A percentile compares a stretch with the other conserved stretches of the same genome.
Evolutionary conservation across 2,113 vertebrate genomes (phyloP).

Genomic region (Gadus chalcogrammus): DNA sequence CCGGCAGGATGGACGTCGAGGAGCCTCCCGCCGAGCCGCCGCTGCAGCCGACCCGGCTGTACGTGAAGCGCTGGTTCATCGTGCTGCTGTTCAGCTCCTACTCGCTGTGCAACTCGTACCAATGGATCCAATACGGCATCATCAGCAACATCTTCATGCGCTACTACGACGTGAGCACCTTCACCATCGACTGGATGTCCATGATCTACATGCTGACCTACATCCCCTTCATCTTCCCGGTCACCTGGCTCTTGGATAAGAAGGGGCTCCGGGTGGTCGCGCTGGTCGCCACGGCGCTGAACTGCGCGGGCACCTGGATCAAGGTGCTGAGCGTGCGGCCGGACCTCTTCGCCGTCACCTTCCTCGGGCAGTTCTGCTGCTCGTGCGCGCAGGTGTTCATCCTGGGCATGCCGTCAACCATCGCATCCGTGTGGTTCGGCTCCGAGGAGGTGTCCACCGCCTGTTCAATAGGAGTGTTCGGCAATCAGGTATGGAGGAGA

Average conservation of each 20-base stretch:
- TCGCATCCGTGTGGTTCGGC: constrained; percentile 97
- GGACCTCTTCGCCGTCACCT: constrained; percentile 81
- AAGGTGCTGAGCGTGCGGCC: constrained; percentile 85
- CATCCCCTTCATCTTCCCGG: constrained; percentile 91
- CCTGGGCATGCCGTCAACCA: constrained; percentile 90
- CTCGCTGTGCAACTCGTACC: constrained; percentile 91
- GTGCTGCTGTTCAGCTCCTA: constrained; percentile 89
- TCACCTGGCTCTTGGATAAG: constrained; percentile 91
- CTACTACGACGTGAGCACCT: constrained; percentile 82
- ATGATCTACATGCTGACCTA: constrained; percentile 96
- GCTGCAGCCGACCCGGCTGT: constrained; percentile 64
- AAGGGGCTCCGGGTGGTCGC: constrained; percentile 86
- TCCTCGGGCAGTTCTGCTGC: constrained; percentile 86
- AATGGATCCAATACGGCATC: constrained; percentile 95
- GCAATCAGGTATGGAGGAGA: constrained; percentile 84
- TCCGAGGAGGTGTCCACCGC: constrained; percentile 89
- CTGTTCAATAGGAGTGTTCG: constrained; percentile 92
- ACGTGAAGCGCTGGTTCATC: constrained; percentile 81
- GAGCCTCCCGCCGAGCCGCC: constrained; percentile 5
- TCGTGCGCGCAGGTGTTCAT: constrained; percentile 92
- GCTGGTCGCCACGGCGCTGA: constrained; percentile 80
- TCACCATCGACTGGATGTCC: constrained; percentile 93
- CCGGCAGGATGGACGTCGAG: constrained; percentile 1
- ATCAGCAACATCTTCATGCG: constrained; percentile 83
- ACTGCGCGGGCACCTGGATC: constrained; percentile 90